A percentile compares a stretch with the other conserved stretches of the same genome.
Conservation (phyloP, 2,888 invertebrate genomes). For the Epistrophella euchroma region DNA sequence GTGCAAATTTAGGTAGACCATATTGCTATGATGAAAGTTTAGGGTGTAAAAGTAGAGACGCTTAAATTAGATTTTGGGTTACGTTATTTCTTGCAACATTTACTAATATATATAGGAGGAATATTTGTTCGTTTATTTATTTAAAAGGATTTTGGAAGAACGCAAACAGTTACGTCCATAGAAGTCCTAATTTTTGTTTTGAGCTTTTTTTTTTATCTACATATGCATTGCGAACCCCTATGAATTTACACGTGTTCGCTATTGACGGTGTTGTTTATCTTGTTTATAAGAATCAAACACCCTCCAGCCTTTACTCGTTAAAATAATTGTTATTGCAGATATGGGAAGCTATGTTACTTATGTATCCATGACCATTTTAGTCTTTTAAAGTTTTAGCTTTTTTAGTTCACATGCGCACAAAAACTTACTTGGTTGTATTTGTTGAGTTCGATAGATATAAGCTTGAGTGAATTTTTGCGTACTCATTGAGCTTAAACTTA, state of each 20-base stretch:
- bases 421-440: neutral
- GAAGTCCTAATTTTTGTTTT: neutral
- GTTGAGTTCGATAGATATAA: neutral
- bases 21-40: constrained; percentile 23
- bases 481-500: neutral
- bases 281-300: neutral
- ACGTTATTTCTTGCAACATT: neutral
- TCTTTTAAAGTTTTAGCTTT: constrained; percentile 31
- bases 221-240: constrained; percentile 53
- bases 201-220: constrained; percentile 67
- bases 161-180: neutral
- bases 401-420: constrained; percentile 31
- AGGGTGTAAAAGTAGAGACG: neutral
- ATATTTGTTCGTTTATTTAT: neutral
- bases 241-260: constrained; percentile 62
- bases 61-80: constrained; percentile 17
- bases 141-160: neutral
- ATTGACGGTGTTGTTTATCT: constrained; percentile 42
- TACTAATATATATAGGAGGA: neutral
- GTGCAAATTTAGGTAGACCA: constrained; percentile 30
- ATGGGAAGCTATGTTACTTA: neutral
- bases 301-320: constrained; percentile 12
- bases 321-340: neutral
- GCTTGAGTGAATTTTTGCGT: neutral
- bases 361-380: neutral